Conservation (phyloP, 2,888 invertebrate species). For the Tetanocera ferruginea region DNA sequence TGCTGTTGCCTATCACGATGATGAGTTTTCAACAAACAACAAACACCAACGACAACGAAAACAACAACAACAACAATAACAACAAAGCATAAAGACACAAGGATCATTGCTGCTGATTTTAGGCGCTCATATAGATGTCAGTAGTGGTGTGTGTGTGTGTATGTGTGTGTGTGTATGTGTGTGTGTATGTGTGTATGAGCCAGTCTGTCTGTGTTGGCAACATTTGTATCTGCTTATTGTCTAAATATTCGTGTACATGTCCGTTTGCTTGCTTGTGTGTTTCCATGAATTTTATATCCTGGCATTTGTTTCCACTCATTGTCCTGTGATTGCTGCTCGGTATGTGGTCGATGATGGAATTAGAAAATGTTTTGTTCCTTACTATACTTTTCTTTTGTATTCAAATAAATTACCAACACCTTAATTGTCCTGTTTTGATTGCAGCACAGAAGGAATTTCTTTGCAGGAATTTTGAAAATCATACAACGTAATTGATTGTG, state of each 20-base stretch:
- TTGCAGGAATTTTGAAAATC: background rate
- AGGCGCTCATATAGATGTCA: background rate
- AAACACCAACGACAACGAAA: background rate
- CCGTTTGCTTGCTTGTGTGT: background rate
- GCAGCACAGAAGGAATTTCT: background rate
- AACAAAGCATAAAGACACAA: background rate
- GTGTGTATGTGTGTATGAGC: background rate
- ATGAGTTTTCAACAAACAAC: slow-evolving; percentile 1
- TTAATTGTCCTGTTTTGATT: background rate
- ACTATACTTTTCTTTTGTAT: too few relatives aligned
- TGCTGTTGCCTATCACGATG: slow-evolving; percentile 14
- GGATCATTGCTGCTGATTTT: slow-evolving; percentile 23
- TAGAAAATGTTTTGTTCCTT: background rate
- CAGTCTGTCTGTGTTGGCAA: background rate
- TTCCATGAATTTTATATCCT: background rate
- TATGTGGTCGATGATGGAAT: background rate
- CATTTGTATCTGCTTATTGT: background rate
- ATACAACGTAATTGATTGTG: background rate
- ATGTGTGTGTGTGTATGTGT: background rate
- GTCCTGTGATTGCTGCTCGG: slow-evolving; percentile 16
- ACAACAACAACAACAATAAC: background rate
- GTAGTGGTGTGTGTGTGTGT: background rate
- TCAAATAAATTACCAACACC: background rate
- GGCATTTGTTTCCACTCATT: background rate
- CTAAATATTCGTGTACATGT: background rate